Conservation (phyloP, 2,888 invertebrate genomes). For the Thera britannica region DNA sequence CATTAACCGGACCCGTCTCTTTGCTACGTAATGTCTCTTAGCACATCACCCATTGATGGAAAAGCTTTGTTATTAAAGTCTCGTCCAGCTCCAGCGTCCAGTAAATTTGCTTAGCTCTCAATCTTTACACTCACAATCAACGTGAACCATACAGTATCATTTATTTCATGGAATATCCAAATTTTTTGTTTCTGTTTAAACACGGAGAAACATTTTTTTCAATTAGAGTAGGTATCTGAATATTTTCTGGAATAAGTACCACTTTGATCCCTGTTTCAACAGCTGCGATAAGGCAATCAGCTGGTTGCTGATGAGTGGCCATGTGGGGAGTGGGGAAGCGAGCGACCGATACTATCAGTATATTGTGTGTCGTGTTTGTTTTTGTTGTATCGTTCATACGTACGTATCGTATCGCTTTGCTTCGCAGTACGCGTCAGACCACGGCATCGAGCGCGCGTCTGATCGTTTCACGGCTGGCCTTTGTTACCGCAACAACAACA, state of each 20-base stretch:
- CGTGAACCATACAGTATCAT: too few relatives aligned
- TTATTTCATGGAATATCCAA: too few relatives aligned
- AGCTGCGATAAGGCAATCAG: constrained; percentile 52
- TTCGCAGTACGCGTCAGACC: constrained; percentile 47
- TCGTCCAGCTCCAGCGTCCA: too few relatives aligned
- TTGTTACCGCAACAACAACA: constrained; percentile 64
- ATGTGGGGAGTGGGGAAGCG: constrained; percentile 60
- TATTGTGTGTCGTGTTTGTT: neutral
- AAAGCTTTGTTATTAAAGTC: too few relatives aligned
- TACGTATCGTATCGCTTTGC: constrained; percentile 1
- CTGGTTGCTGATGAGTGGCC: constrained; percentile 47
- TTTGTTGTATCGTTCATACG: neutral
- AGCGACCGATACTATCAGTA: constrained; percentile 66
- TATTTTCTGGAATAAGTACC: neutral
- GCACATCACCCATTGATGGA: too few relatives aligned
- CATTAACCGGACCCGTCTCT: too few relatives aligned
- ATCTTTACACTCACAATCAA: too few relatives aligned
- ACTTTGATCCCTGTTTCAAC: constrained; percentile 11
- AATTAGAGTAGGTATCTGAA: too few relatives aligned
- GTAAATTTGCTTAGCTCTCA: too few relatives aligned
- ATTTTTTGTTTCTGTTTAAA: too few relatives aligned
- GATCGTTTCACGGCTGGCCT: constrained; percentile 52
- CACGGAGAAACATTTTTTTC: too few relatives aligned
- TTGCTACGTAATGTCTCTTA: too few relatives aligned
- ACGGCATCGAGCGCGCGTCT: constrained; percentile 51